These are phyloP conservation scores for Mallotus villosus DNA, from an alignment of 2,797 vertebrate genomes.

Conservation along the genomic window DNA sequence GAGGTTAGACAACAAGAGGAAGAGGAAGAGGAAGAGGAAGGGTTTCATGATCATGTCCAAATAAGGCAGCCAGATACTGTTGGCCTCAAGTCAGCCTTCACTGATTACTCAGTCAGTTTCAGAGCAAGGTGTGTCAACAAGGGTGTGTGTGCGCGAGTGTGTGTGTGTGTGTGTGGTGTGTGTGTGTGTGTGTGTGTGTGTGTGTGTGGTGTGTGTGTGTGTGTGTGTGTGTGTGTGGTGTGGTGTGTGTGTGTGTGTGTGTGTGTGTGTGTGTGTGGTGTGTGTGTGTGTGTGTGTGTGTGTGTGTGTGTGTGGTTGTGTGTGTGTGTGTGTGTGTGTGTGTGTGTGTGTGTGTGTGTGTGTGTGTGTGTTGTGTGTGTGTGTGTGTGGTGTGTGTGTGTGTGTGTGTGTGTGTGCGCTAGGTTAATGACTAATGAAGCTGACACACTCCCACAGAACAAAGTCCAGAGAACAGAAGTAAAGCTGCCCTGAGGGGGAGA, in stretches of 20 bases:
- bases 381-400: neutral
- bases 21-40: neutral
- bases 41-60: neutral
- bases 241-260: conserved; percentile 1
- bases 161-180: conserved; percentile 2
- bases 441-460: conserved; percentile 44
- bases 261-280: no score
- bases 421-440: conserved; percentile 77
- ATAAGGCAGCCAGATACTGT: neutral
- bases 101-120: no score
- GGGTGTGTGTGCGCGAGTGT: neutral
- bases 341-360: neutral
- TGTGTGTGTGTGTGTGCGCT: conserved; percentile 8
- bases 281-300: conserved; percentile 1
- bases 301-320: neutral
- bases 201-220: neutral
- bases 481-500: neutral
- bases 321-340: neutral
- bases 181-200: neutral
- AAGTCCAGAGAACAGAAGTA: conserved; percentile 53
- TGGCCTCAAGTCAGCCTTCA: no score
- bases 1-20: neutral
- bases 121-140: neutral
- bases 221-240: no score
- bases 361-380: neutral